Evolutionary conservation across 2,797 vertebrate genomes (phyloP), one percentile per base, ranked within the genome.

Genomic region (Neopelma chrysocephalum): DNA sequence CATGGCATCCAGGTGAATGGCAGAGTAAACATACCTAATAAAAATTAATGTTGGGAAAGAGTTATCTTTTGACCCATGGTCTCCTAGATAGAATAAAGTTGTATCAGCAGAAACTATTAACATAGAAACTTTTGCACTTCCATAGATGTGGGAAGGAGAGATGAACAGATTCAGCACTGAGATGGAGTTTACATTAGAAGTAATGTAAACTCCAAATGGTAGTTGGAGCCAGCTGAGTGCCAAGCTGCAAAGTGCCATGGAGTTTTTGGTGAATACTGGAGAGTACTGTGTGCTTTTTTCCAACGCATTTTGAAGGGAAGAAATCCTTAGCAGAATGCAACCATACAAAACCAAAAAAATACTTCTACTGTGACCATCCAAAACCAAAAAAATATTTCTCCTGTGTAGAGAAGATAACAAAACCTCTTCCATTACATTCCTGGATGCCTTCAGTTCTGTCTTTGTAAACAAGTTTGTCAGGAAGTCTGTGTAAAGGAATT

Each of bases 41-140:
- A 89, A 95, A 93, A 95, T 80, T 87, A 93, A 56, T 64, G 31
- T 5, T 65, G 51, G 93, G 47, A 87, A 58, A 60, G 32, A 60
- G 58, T 61, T 51, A n/a, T 78, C 43, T n/a, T 62, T 85, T 88
- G 27, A 69, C 68, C 66, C 36, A 25, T n/a, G 48, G n/a, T 87
- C 20, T 78, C 40, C 84, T 64, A 69, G 42, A 40, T 64, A 31
- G 68, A 85, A 76, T 84, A 79, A 89, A 82, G 27, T 53, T 47
- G 27, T 53, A 70, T 82, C 54, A 91, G 47, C 71, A 79, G 84
- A 43, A 42, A 34, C 83, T 78, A 1, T 73, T 56, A n/a, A 68
- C 23, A 9, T 26, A 83, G 68, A 76, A 93, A 64, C 68, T 79
- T 38, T 58, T 87, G 40, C n/a, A 70, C 31, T 86, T 94, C 79